These are phyloP conservation scores for Periphyllus acericola DNA, from an alignment of 2,888 invertebrate species.

Conservation along the genomic window DNA sequence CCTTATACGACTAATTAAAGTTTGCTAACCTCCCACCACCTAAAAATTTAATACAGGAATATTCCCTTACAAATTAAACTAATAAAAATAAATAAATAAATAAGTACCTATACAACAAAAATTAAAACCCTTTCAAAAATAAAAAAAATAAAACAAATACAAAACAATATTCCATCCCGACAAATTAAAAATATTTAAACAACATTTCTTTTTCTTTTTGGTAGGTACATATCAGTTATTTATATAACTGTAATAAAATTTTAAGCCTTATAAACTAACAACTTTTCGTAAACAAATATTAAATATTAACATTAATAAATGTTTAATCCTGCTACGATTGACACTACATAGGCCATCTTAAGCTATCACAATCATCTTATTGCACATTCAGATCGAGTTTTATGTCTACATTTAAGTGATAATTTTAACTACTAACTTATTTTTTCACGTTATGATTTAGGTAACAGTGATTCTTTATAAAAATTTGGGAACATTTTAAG, in stretches of 20 bases:
- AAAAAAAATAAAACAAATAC: constrained; percentile 40
- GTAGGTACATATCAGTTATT: constrained; percentile 23
- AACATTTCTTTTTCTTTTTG: constrained; percentile 44
- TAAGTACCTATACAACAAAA: constrained; percentile 57
- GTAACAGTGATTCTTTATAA: constrained; percentile 19
- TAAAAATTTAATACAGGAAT: constrained; percentile 19
- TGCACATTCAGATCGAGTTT: constrained; percentile 61
- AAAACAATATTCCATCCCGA: constrained; percentile 55
- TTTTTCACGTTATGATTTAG: constrained; percentile 18
- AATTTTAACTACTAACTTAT: constrained; percentile 43
- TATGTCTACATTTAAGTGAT: constrained; percentile 31
- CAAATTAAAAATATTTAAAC: constrained; percentile 50
- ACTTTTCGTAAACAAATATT: constrained; percentile 38
- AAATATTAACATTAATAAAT: constrained; percentile 44
- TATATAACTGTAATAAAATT: constrained; percentile 28
- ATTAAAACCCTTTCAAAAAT: constrained; percentile 59
- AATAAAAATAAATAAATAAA: constrained; percentile 50
- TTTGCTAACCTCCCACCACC: constrained; percentile 59
- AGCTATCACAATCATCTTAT: constrained; percentile 60
- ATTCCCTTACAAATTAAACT: constrained; percentile 34
- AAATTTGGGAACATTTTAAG: constrained; percentile 5
- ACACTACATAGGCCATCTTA: constrained; percentile 40
- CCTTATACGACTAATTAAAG: constrained; percentile 45
- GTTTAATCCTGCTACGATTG: constrained; percentile 44
- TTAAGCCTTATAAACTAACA: constrained; percentile 36